These are phyloP conservation scores for Apis florea DNA, from an alignment of 1,140 invertebrate species.

Conservation along the genomic window DNA sequence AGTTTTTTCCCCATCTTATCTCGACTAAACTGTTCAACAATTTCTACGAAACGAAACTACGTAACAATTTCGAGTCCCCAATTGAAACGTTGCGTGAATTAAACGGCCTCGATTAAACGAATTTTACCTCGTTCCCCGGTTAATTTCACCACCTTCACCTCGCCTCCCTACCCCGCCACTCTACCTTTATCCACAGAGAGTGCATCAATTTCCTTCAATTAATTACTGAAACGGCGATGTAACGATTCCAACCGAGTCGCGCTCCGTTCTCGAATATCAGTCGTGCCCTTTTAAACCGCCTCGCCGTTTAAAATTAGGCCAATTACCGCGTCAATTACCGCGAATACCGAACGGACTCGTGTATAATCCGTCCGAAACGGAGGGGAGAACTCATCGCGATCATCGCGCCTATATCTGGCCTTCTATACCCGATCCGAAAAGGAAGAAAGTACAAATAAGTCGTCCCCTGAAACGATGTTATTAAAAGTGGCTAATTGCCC, in stretches of 20 bases:
- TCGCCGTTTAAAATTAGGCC: conserved; percentile 49
- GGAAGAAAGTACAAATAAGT: conserved; percentile 56
- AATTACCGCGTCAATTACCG: conserved; percentile 50
- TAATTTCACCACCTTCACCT: not conserved
- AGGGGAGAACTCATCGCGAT: not conserved
- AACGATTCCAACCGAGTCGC: not conserved
- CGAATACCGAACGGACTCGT: conserved; percentile 43
- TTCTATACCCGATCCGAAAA: not conserved
- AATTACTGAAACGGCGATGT: not conserved
- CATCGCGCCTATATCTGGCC: not conserved
- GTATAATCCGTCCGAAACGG: conserved; percentile 20
- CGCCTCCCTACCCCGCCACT: no score
- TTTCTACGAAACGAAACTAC: not conserved
- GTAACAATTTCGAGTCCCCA: not conserved
- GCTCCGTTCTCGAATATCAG: not conserved
- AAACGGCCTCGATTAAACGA: not conserved
- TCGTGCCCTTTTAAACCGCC: not conserved
- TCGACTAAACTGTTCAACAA: not conserved
- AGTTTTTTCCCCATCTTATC: no score
- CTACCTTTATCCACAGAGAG: not conserved
- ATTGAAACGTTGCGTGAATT: not conserved
- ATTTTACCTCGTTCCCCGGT: not conserved
- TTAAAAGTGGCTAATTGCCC: conserved; percentile 67
- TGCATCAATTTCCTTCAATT: conserved; percentile 3
- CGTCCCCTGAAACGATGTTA: conserved; percentile 59